Conservation (phyloP, 2,113 vertebrate genomes). For the Nothocercus julius region DNA sequence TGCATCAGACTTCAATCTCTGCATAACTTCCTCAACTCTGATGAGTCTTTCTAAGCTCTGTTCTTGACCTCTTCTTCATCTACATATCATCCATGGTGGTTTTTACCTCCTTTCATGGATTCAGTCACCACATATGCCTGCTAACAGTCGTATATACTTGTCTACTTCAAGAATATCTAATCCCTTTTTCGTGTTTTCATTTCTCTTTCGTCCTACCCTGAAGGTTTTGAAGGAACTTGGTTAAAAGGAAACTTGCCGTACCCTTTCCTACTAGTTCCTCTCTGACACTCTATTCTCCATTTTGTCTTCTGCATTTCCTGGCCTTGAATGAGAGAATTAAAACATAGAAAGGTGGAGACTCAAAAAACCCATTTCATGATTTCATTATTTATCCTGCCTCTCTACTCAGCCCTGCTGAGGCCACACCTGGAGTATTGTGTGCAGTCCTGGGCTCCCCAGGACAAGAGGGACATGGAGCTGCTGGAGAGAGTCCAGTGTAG, state of each 20-base stretch:
- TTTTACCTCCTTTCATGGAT: background rate
- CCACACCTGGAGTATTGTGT: no score
- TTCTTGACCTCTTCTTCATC: background rate
- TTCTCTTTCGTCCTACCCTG: background rate
- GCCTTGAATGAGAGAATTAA: background rate
- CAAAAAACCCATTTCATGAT: background rate
- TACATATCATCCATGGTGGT: background rate
- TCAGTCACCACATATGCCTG: background rate
- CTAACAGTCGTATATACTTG: background rate
- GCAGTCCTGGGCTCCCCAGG: no score
- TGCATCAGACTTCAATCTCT: background rate
- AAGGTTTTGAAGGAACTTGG: background rate
- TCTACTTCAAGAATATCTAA: rapidly evolving
- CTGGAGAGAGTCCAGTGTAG: no score
- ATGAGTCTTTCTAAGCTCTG: background rate
- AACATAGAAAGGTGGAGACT: background rate
- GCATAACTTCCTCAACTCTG: background rate
- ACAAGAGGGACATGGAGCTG: no score
- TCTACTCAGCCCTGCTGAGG: no score
- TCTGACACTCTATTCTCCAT: background rate
- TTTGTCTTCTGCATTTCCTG: background rate
- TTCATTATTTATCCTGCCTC: no score
- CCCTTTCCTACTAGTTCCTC: background rate
- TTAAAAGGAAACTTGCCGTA: background rate
- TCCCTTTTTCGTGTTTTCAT: background rate